A percentile compares a stretch with the other conserved stretches of the same genome.
Evolutionary conservation across 1,140 invertebrate genomes (phyloP).

Genomic region (Drosophila rufa): DNA sequence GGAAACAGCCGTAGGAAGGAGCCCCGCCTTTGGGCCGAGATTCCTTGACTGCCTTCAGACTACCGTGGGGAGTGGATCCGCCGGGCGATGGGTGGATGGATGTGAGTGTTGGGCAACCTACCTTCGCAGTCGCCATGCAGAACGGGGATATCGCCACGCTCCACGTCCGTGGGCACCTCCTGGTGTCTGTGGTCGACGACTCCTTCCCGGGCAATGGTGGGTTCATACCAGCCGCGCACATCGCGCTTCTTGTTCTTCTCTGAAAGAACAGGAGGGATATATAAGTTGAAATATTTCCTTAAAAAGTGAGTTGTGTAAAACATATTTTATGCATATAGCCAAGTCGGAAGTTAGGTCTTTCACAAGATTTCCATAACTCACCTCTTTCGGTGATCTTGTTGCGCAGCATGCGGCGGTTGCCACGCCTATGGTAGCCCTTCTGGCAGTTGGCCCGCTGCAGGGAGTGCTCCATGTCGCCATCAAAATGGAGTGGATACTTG

Average conservation of each 20-base stretch:
- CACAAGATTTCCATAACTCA: slow-evolving; percentile 36
- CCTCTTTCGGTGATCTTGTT: slow-evolving; percentile 83
- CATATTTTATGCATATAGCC: too few relatives aligned
- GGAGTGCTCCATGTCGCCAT: slow-evolving; percentile 82
- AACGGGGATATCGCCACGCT: slow-evolving; percentile 91
- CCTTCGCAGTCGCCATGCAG: slow-evolving; percentile 89
- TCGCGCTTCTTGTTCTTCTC: slow-evolving; percentile 85
- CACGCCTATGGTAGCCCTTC: slow-evolving; percentile 74
- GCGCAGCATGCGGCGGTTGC: slow-evolving; percentile 75
- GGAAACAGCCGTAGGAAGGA: slow-evolving; percentile 16
- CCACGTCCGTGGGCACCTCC: slow-evolving; percentile 79
- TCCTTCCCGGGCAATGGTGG: slow-evolving; percentile 57
- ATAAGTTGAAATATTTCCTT: not conserved
- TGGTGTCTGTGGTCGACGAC: slow-evolving; percentile 70
- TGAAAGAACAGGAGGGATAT: slow-evolving; percentile 28
- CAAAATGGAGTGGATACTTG: slow-evolving; percentile 86
- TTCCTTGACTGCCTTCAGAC: slow-evolving; percentile 63
- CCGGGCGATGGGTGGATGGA: slow-evolving; percentile 16
- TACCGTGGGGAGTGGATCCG: slow-evolving; percentile 46
- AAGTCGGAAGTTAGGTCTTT: too few relatives aligned
- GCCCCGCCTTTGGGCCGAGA: slow-evolving; percentile 40
- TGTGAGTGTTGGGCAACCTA: slow-evolving; percentile 68
- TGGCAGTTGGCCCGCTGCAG: slow-evolving; percentile 82
- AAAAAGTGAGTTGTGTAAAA: too few relatives aligned
- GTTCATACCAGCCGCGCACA: slow-evolving; percentile 83